phyloP scores from a whole-genome alignment of 2,113 vertebrate species.

The Columba livia region DNA sequence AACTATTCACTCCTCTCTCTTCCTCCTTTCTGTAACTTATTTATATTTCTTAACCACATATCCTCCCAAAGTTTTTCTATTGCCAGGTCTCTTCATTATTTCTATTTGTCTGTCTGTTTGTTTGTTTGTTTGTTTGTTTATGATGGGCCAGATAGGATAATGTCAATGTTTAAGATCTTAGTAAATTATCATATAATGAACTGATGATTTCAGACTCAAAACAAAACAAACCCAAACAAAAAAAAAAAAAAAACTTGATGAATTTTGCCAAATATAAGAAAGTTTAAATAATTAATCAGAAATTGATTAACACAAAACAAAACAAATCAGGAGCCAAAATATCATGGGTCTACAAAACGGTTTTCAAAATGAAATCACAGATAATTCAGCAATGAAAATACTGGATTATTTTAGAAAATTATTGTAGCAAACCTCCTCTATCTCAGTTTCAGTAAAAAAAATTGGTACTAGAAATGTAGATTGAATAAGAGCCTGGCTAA shows the following conservation, averaged over 20 bases:
- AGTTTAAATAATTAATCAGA: neutral
- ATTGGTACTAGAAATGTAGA: neutral
- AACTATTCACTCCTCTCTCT: constrained; percentile 14
- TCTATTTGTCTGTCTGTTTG: neutral
- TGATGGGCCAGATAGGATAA: neutral
- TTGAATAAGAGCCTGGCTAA: neutral
- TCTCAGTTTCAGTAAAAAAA: neutral
- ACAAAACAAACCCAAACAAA: too few species aligned
- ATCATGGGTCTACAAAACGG: neutral
- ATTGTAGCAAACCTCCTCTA: neutral
- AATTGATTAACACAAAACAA: neutral
- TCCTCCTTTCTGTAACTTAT: neutral
- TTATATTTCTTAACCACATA: neutral
- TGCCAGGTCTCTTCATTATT: neutral
- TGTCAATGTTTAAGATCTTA: neutral
- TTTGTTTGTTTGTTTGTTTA: neutral
- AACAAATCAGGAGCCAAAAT: neutral
- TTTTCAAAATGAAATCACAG: neutral
- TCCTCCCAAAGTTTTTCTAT: neutral
- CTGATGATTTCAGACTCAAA: neutral
- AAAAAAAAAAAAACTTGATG: too few species aligned
- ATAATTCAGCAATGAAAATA: accelerated
- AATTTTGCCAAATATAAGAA: neutral
- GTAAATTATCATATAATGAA: neutral
- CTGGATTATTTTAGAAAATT: neutral